These are phyloP conservation scores for Tragelaphus strepsiceros DNA, from an alignment of 2,113 vertebrate genomes.

Conservation along the genomic window DNA sequence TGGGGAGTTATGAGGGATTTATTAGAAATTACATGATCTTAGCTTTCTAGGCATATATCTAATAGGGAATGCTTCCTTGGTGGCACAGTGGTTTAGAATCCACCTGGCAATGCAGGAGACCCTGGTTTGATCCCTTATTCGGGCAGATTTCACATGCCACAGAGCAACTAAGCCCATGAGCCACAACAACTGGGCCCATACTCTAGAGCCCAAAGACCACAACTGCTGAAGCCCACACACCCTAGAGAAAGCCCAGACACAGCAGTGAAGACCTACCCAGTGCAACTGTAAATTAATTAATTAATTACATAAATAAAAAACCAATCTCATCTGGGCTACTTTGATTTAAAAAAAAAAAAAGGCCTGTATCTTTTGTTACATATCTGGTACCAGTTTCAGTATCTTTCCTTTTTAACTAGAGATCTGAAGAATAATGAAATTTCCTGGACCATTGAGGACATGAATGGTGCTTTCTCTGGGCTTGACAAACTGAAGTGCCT, in stretches of 20 bases:
- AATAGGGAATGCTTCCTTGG: neutral
- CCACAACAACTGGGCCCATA: neutral
- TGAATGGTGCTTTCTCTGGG: conserved; percentile 97
- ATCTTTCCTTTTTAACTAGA: conserved; percentile 71
- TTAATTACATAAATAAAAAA: neutral
- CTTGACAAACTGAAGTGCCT: conserved; percentile 90
- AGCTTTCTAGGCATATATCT: neutral
- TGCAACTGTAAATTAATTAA: neutral
- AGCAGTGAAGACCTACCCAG: neutral
- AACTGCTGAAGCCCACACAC: neutral
- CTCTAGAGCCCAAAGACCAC: neutral
- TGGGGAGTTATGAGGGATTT: neutral
- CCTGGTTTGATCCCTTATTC: neutral
- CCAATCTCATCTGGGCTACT: neutral
- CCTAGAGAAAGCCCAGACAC: neutral
- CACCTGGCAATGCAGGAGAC: neutral
- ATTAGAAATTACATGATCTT: neutral
- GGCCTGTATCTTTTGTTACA: neutral
- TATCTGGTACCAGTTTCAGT: neutral
- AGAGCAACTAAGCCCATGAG: neutral
- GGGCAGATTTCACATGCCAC: neutral
- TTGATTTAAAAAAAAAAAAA: neutral
- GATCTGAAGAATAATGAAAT: conserved; percentile 97
- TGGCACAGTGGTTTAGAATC: neutral
- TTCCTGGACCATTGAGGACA: conserved; percentile 98